Percentiles rank a stretch among this genome's conserved stretches.
phyloP scores from a whole-genome alignment of 2,888 invertebrate genomes.

The Amphimallon solstitiale region DNA sequence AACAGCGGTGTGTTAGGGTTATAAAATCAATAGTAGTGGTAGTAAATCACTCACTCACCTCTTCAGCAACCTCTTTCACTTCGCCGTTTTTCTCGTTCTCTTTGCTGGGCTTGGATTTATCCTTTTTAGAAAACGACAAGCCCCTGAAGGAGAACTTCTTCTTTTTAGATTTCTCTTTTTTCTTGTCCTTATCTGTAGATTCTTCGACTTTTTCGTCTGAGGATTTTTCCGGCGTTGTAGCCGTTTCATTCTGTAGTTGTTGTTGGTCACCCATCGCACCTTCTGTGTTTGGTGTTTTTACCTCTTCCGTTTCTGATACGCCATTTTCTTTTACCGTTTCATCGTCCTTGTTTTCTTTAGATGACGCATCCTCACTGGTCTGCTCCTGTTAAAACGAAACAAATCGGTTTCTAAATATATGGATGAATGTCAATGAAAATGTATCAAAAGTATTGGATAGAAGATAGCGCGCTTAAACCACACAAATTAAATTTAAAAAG shows the following conservation, averaged over 20 bases:
- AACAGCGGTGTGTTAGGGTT: constrained; percentile 6
- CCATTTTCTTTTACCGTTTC: constrained; percentile 59
- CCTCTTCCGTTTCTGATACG: constrained; percentile 55
- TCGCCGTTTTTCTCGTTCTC: constrained; percentile 69
- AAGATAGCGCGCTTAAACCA: too few species aligned
- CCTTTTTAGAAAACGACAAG: constrained; percentile 88
- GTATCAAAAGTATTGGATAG: too few species aligned
- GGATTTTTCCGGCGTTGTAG: constrained; percentile 50
- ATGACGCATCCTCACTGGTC: constrained; percentile 47
- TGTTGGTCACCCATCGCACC: constrained; percentile 57
- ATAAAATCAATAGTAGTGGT: constrained; percentile 22
- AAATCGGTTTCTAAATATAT: background rate
- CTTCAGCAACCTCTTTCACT: constrained; percentile 70
- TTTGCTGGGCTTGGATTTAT: constrained; percentile 85
- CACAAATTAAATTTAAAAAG: too few species aligned
- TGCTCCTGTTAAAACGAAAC: constrained; percentile 50
- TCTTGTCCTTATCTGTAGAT: constrained; percentile 56
- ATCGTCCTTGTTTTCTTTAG: constrained; percentile 45
- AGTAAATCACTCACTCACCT: constrained; percentile 69
- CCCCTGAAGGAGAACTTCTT: constrained; percentile 92
- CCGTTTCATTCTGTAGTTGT: constrained; percentile 61
- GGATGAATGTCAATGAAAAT: too few species aligned
- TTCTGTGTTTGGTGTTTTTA: constrained; percentile 56
- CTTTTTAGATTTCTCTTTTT: constrained; percentile 71
- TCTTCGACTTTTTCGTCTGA: constrained; percentile 54